phyloP scores from a whole-genome alignment of 2,797 vertebrate genomes.

The Myotis myotis region DNA sequence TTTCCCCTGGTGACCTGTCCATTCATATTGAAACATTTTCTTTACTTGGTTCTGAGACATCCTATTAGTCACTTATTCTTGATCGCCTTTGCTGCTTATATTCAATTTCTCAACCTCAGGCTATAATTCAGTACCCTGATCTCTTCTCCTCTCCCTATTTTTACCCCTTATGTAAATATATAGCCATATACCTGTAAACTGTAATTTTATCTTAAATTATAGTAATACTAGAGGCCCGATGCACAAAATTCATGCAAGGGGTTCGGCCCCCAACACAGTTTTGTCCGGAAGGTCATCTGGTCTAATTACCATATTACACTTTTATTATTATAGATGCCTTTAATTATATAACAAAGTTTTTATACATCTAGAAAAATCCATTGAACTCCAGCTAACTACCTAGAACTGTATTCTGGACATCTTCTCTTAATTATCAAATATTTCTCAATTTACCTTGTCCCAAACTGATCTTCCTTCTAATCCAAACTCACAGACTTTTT shows the following conservation, averaged over 20 bases:
- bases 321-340: neutral
- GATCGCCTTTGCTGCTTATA: neutral
- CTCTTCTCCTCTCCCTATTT: neutral
- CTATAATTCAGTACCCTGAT: neutral
- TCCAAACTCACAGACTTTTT: neutral
- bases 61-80: neutral
- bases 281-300: too few species aligned
- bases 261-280: rapidly evolving
- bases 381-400: neutral
- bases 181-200: neutral
- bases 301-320: too few species aligned
- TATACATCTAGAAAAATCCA: neutral
- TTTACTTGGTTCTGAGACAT: neutral
- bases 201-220: neutral
- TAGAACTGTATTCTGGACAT: neutral
- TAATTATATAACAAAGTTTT: neutral
- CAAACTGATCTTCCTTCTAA: neutral
- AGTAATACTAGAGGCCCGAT: neutral
- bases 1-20: neutral
- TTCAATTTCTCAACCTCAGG: neutral
- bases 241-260: too few species aligned
- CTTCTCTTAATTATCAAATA: neutral
- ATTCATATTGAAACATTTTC: neutral
- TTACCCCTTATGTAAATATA: neutral
- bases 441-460: neutral